Evolutionary conservation across 1,140 invertebrate species (phyloP).

Genomic region (Pogonognathellus flavescens): DNA sequence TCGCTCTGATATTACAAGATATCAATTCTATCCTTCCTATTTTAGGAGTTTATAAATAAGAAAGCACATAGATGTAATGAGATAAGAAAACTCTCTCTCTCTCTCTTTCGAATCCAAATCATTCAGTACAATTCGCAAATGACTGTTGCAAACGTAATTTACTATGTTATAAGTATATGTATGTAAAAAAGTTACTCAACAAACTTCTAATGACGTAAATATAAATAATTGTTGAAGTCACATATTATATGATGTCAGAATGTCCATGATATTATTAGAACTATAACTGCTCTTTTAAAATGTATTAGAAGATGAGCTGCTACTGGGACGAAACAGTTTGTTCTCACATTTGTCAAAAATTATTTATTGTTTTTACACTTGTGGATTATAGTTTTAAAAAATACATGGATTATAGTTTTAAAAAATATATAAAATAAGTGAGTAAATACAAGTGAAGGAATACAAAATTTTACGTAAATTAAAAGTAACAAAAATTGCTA

Average conservation of each 20-base stretch:
- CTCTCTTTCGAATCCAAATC: constrained; percentile 9
- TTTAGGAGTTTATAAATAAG: background rate
- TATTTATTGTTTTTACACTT: no score
- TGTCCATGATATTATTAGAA: background rate
- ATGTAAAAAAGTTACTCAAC: background rate
- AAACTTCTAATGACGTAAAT: background rate
- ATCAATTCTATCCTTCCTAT: background rate
- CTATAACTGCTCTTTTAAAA: background rate
- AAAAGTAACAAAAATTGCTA: background rate
- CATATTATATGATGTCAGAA: background rate
- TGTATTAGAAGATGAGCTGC: background rate
- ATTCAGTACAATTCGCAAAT: constrained; percentile 47
- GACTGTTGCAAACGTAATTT: constrained; percentile 4
- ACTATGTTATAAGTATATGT: background rate
- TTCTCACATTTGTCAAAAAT: no score
- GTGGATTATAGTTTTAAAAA: no score
- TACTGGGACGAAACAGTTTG: no score
- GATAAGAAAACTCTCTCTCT: background rate
- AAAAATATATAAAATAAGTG: no score
- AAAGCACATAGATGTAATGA: background rate
- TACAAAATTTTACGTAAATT: background rate
- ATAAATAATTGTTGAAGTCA: background rate
- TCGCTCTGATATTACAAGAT: no score
- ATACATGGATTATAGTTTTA: no score
- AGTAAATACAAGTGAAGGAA: no score